phyloP scores from a whole-genome alignment of 2,797 vertebrate genomes.

The Pogonophryne albipinna region DNA sequence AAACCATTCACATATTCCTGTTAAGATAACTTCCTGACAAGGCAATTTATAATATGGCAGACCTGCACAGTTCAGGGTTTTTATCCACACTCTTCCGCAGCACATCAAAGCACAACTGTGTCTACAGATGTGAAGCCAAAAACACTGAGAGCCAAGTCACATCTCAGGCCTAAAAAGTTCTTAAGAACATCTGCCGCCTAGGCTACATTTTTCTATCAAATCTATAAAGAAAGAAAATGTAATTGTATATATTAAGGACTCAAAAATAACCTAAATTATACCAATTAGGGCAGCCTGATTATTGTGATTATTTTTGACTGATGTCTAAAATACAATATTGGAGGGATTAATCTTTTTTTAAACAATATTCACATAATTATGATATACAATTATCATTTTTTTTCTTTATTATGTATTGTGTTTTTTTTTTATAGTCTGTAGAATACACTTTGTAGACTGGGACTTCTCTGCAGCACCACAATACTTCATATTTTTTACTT shows the following conservation, averaged over 20 bases:
- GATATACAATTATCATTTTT: too few species aligned
- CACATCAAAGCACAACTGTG: constrained; percentile 49
- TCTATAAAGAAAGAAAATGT: neutral
- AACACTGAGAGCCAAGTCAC: constrained; percentile 38
- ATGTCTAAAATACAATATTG: too few species aligned
- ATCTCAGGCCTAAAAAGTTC: constrained; percentile 31
- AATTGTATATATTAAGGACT: neutral
- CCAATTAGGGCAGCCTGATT: neutral
- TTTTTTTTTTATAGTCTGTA: too few species aligned
- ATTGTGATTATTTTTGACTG: too few species aligned
- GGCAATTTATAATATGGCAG: constrained; percentile 56
- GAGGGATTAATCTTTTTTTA: too few species aligned
- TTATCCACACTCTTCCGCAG: constrained; percentile 30
- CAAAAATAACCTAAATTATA: neutral
- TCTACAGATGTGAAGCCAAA: constrained; percentile 32
- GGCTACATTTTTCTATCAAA: neutral
- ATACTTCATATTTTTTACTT: too few species aligned
- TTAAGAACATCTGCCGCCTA: constrained; percentile 8
- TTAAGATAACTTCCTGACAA: constrained; percentile 58
- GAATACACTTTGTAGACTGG: too few species aligned
- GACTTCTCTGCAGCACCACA: too few species aligned
- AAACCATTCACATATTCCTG: constrained; percentile 58
- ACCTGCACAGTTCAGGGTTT: constrained; percentile 44
- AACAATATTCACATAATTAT: too few species aligned
- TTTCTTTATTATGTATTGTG: too few species aligned